A percentile compares a stretch with the other conserved stretches of the same genome.
Conservation (phyloP, 2,888 invertebrate genomes). For the Empis stercorea region DNA sequence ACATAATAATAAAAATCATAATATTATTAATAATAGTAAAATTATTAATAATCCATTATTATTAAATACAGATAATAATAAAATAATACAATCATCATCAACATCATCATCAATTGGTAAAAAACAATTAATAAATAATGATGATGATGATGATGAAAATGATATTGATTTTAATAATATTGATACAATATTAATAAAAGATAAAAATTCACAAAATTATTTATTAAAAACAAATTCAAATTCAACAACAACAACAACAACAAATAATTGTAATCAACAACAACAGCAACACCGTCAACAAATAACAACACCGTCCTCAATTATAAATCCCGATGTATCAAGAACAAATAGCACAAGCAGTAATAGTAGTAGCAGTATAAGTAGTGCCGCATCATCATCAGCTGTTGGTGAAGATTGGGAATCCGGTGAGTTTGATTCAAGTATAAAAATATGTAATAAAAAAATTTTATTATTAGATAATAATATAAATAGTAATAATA, state of each 20-base stretch:
- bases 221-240: neutral
- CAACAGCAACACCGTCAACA: constrained; percentile 6
- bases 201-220: neutral
- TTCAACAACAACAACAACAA: neutral
- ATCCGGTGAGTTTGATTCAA: constrained; percentile 32
- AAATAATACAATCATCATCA: constrained; percentile 8
- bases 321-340: constrained; percentile 14
- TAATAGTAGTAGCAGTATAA: constrained; percentile 21
- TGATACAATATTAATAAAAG: constrained; percentile 3
- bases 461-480: neutral
- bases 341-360: constrained; percentile 14
- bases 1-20: constrained; percentile 13
- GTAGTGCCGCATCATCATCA: constrained; percentile 27
- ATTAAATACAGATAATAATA: neutral
- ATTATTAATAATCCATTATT: neutral
- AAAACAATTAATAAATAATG: constrained; percentile 2
- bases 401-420: constrained; percentile 32
- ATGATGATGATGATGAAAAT: too few relatives aligned
- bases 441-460: neutral
- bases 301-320: constrained; percentile 6
- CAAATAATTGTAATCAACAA: constrained; percentile 2
- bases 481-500: neutral
- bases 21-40: constrained; percentile 7
- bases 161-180: too few relatives aligned
- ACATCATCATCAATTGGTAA: constrained; percentile 6